Conservation (phyloP, 2,888 invertebrate species). For the Eurois occulta region DNA sequence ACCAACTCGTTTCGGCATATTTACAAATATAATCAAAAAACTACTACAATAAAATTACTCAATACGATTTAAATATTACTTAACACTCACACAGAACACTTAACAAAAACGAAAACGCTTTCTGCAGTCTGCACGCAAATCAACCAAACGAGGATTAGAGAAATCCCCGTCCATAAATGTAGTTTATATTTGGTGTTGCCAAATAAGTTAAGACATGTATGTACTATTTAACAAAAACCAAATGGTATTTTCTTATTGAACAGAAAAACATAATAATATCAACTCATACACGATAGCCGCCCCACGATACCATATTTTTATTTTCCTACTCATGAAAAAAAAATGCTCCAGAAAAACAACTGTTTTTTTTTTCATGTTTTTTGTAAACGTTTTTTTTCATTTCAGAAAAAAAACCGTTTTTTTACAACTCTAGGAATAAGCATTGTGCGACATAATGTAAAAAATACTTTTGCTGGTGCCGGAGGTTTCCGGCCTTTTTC, state of each 20-base stretch:
- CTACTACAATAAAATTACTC: no score
- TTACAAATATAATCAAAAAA: no score
- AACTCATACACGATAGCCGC: conserved; percentile 3
- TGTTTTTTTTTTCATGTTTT: not conserved
- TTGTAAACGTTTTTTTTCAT: not conserved
- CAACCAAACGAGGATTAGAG: conserved; percentile 3
- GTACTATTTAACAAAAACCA: conserved; percentile 1
- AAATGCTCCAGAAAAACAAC: not conserved
- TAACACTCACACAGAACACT: not conserved
- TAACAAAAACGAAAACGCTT: conserved; percentile 9
- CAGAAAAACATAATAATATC: not conserved
- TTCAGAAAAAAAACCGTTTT: not conserved
- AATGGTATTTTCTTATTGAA: not conserved
- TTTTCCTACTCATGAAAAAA: not conserved
- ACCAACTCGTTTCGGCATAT: no score
- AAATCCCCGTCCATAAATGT: not conserved
- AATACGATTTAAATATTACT: no score
- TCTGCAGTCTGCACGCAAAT: conserved; percentile 10
- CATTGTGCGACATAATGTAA: no score
- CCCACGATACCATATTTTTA: conserved; percentile 5
- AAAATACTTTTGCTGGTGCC: no score
- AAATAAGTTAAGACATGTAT: not conserved
- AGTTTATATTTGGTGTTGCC: not conserved
- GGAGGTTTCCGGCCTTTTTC: not conserved
- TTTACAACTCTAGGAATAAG: no score